These are phyloP conservation scores for Campaea margaritaria DNA, from an alignment of 2,888 invertebrate species.

Conservation along the genomic window DNA sequence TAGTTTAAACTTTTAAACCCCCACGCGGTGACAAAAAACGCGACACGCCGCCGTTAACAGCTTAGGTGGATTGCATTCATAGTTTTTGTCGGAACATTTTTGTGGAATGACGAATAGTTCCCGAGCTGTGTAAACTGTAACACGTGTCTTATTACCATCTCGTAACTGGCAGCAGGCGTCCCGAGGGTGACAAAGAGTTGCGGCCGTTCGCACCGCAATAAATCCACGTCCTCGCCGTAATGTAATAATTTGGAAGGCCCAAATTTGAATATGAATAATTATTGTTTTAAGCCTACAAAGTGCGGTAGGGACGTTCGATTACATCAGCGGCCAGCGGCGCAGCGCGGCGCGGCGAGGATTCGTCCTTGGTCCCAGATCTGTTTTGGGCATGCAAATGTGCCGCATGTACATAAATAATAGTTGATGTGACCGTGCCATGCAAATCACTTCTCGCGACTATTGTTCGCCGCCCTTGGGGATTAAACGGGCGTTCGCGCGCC, in stretches of 20 bases:
- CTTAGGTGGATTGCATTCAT: conserved; percentile 56
- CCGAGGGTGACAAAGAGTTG: conserved; percentile 58
- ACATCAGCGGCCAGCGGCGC: conserved; percentile 73
- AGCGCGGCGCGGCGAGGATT: conserved; percentile 60
- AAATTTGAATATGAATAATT: conserved; percentile 74
- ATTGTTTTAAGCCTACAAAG: conserved; percentile 33
- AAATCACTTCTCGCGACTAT: conserved; percentile 77
- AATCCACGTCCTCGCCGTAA: conserved; percentile 66
- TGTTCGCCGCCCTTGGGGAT: conserved; percentile 79
- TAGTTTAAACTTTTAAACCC: conserved; percentile 43
- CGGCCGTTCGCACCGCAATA: conserved; percentile 51
- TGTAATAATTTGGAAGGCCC: conserved; percentile 63
- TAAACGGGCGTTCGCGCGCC: conserved; percentile 58
- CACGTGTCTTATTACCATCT: conserved; percentile 68
- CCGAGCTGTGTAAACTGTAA: conserved; percentile 69
- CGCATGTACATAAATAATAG: conserved; percentile 63
- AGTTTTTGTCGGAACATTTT: conserved; percentile 57
- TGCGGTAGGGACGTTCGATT: conserved; percentile 58
- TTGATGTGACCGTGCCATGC: conserved; percentile 65
- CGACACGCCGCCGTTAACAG: conserved; percentile 39
- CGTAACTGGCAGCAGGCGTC: conserved; percentile 40
- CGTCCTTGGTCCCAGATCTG: conserved; percentile 64
- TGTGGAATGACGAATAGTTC: conserved; percentile 50
- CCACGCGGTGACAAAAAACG: conserved; percentile 49
- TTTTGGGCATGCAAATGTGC: conserved; percentile 79